Evolutionary conservation across 1,140 invertebrate genomes (phyloP), one percentile per base, ranked within the genome.

Genomic region (Odontomachus brunneus): DNA sequence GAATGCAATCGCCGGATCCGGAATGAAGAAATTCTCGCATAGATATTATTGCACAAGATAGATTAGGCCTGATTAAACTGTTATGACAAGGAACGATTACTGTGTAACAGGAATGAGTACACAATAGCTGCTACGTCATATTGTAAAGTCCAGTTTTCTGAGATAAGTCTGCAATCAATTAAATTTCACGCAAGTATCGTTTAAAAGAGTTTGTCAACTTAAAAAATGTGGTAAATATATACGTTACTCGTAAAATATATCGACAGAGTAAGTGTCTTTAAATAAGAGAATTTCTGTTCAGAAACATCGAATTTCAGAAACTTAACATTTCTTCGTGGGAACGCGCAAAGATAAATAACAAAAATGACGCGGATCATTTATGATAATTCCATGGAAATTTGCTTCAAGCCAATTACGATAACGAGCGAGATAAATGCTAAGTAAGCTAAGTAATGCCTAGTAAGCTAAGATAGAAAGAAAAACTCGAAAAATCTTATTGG

Each of bases 31-130:
- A 62, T 74, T 29, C 22, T 74, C 57, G 9, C 33, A 57, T 57
- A 72, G 51, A 57, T 57, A 72, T 57, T 57, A 72, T 72, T 72
- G 29, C 19, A 33, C 33, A 57, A 72, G 19, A 26, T 11, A 24
- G 24, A 59, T 72, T 24, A 17, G 29, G 53, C 53, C 19, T 12
- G 33, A 72, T 72, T 72, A 22, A 38, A 26, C 53, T 55, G 26
- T 71, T 26, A 38, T 19, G 55, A 19, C n/a, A 15, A 72, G 33
- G 26, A 72, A 22, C 69, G 29, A 24, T 73, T 24, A 44, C 38
- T 11, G 44, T 59, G 38, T 44, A 73, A 73, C 51, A 38, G 11
- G 19, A 59, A 44, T 44, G 38, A 73, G 26, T 59, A 11, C 14
- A 44, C 22, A 44, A 26, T 55, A 55, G 55, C 22, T 72, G 55